These are phyloP conservation scores for Brenthis daphne DNA, from an alignment of 2,888 invertebrate species.

Conservation along the genomic window DNA sequence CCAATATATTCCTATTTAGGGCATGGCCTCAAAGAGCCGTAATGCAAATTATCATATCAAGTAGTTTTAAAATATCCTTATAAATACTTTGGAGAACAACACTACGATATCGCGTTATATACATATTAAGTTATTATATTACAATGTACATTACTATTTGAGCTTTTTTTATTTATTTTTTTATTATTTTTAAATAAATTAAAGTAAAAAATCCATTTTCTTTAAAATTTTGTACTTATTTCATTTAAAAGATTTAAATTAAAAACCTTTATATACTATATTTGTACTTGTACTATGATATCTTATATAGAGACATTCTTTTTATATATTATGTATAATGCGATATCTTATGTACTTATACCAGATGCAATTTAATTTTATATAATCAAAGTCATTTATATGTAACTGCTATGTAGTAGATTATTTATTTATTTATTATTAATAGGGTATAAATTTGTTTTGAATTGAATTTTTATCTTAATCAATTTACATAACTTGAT, in stretches of 20 bases:
- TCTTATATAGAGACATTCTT: too few species aligned
- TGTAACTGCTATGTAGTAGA: neutral
- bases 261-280: too few species aligned
- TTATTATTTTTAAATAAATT: too few species aligned
- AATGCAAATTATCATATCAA: slow-evolving; percentile 49
- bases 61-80: slow-evolving; percentile 13
- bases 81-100: slow-evolving; percentile 3
- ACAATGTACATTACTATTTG: too few species aligned
- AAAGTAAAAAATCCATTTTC: too few species aligned
- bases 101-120: slow-evolving; percentile 5
- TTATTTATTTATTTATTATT: neutral
- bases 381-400: neutral
- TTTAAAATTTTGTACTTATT: too few species aligned
- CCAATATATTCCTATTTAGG: slow-evolving; percentile 42
- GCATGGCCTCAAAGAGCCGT: slow-evolving; percentile 54
- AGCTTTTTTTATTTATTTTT: too few species aligned
- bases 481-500: slow-evolving; percentile 6
- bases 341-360: slow-evolving; percentile 4
- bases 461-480: neutral
- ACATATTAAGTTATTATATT: neutral
- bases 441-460: neutral
- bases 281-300: too few species aligned
- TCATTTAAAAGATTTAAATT: too few species aligned
- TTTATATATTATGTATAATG: too few species aligned
- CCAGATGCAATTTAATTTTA: neutral